phyloP scores from a whole-genome alignment of 1,140 invertebrate genomes.

The Orchesella cincta region DNA sequence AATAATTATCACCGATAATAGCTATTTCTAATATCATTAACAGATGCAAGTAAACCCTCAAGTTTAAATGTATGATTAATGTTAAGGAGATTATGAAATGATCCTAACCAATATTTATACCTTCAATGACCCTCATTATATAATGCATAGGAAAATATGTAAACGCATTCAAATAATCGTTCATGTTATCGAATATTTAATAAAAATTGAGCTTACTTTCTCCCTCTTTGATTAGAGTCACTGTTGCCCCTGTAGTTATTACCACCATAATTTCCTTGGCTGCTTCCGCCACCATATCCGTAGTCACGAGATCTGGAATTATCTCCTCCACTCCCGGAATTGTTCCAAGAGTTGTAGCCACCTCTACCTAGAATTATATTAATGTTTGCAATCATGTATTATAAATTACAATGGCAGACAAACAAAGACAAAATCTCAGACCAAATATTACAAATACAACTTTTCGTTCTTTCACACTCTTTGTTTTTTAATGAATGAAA shows the following conservation, averaged over 20 bases:
- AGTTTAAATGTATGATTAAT: neutral
- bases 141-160: too few species aligned
- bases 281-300: neutral
- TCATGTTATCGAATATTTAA: too few species aligned
- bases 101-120: too few species aligned
- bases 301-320: neutral
- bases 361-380: neutral
- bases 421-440: neutral
- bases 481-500: neutral
- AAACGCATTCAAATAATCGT: too few species aligned
- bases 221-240: neutral
- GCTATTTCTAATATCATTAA: neutral
- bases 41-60: neutral
- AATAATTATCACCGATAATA: neutral
- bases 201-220: neutral
- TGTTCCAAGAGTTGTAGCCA: constrained; percentile 7
- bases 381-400: neutral
- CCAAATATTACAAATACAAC: neutral
- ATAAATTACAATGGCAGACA: neutral
- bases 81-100: too few species aligned
- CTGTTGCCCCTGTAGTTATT: neutral
- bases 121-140: too few species aligned
- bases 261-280: neutral
- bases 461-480: neutral
- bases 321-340: constrained; percentile 6